phyloP scores from a whole-genome alignment of 2,888 invertebrate genomes.

The Maniola hyperantus region DNA sequence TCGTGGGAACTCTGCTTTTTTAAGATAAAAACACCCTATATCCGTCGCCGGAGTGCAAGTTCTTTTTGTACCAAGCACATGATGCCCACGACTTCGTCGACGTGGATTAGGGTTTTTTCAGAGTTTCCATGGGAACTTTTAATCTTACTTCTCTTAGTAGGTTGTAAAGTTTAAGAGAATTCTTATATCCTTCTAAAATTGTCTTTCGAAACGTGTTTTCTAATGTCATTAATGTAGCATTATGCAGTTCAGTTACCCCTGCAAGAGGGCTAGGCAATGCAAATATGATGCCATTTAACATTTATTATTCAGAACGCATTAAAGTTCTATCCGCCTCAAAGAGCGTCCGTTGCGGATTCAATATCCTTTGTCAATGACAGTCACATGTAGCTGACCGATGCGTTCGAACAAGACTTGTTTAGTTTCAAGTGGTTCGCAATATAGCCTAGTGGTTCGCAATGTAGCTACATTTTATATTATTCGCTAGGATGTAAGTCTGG shows the following conservation, averaged over 20 bases:
- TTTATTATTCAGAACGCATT: conserved; percentile 36
- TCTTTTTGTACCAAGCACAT: too few species aligned
- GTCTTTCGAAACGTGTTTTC: neutral
- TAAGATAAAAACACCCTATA: too few species aligned
- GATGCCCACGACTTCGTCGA: too few species aligned
- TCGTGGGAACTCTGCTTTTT: too few species aligned
- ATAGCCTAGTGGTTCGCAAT: neutral
- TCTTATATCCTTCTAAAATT: neutral
- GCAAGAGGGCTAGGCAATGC: neutral
- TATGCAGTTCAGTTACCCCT: conserved; percentile 11
- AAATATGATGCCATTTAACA: conserved; percentile 20
- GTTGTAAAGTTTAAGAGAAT: too few species aligned
- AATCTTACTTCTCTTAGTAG: too few species aligned
- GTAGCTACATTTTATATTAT: too few species aligned
- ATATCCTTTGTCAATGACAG: conserved; percentile 38
- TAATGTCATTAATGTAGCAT: neutral
- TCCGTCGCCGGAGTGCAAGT: too few species aligned
- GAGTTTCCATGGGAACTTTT: too few species aligned
- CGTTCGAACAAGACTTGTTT: conserved; percentile 30
- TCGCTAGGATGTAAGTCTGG: neutral
- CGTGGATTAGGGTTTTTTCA: too few species aligned
- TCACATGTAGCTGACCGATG: conserved; percentile 31
- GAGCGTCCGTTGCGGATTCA: conserved; percentile 32
- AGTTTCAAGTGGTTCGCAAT: conserved; percentile 5
- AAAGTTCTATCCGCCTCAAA: conserved; percentile 33